Percentiles rank a stretch among this genome's conserved stretches.
phyloP scores from a whole-genome alignment of 1,140 invertebrate species.

The Ephestia elutella region DNA sequence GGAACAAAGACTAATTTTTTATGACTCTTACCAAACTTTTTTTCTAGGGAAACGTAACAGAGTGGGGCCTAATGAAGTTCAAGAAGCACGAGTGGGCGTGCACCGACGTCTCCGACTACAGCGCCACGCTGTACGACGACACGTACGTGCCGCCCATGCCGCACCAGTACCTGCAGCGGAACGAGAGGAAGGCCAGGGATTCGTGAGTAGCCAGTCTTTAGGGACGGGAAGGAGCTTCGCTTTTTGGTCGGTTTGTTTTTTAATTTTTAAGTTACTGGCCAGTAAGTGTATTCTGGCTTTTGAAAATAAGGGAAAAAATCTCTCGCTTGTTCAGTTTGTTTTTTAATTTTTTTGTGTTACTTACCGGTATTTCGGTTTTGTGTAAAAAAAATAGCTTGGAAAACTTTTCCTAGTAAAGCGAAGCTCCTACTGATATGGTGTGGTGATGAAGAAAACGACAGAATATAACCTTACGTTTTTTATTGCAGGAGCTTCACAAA shows the following conservation, averaged over 20 bases:
- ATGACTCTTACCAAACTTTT: neutral
- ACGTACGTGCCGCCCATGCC: constrained; percentile 44
- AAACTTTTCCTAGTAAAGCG: no score
- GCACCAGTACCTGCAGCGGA: constrained; percentile 46
- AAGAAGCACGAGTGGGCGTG: constrained; percentile 58
- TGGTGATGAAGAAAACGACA: neutral
- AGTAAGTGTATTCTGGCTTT: no score
- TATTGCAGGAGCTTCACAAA: constrained; percentile 72
- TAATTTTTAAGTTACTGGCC: no score
- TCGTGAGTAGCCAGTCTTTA: constrained; percentile 38
- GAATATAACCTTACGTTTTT: constrained; percentile 25
- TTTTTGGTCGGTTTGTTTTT: neutral
- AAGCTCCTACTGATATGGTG: no score
- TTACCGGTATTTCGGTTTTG: no score
- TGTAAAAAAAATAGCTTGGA: no score
- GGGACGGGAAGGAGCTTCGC: neutral
- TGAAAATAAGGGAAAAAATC: no score
- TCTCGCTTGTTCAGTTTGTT: no score
- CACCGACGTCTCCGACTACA: constrained; percentile 53
- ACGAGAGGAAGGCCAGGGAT: constrained; percentile 48
- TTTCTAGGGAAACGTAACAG: constrained; percentile 53
- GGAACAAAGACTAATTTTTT: no score
- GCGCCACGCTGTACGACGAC: constrained; percentile 50
- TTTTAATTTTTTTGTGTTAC: no score
- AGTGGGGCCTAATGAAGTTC: constrained; percentile 54